These are phyloP conservation scores for Pica pica DNA, from an alignment of 2,113 vertebrate species.

Conservation along the genomic window DNA sequence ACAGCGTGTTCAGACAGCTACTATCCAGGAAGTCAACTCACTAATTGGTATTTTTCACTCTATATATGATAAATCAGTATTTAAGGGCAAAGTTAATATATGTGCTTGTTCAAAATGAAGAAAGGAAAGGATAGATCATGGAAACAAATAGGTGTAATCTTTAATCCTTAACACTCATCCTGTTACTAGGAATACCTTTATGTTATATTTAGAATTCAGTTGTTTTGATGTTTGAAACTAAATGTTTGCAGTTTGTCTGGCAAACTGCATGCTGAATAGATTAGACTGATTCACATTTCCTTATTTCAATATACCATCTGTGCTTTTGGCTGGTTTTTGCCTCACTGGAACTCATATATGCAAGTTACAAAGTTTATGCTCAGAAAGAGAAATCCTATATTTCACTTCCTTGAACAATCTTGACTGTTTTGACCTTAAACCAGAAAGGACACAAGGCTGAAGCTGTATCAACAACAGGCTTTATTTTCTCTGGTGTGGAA, in stretches of 20 bases:
- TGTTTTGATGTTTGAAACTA: constrained; percentile 52
- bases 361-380: neutral
- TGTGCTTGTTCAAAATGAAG: neutral
- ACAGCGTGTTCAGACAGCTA: neutral
- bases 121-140: neutral
- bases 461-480: neutral
- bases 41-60: neutral
- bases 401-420: neutral
- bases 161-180: neutral
- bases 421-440: neutral
- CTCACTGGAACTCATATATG: constrained; percentile 16
- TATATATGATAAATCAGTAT: neutral
- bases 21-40: neutral
- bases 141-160: neutral
- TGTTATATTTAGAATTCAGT: neutral
- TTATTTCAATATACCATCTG: constrained; percentile 58
- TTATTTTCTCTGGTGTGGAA: constrained; percentile 1
- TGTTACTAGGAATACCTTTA: neutral
- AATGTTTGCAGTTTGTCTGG: constrained; percentile 57
- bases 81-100: neutral
- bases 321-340: constrained; percentile 30
- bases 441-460: neutral
- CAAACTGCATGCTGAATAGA: constrained; percentile 21
- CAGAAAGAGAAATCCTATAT: neutral
- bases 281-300: constrained; percentile 36